These are phyloP conservation scores for Leucosticte australis DNA, from an alignment of 2,113 vertebrate species.

Conservation along the genomic window DNA sequence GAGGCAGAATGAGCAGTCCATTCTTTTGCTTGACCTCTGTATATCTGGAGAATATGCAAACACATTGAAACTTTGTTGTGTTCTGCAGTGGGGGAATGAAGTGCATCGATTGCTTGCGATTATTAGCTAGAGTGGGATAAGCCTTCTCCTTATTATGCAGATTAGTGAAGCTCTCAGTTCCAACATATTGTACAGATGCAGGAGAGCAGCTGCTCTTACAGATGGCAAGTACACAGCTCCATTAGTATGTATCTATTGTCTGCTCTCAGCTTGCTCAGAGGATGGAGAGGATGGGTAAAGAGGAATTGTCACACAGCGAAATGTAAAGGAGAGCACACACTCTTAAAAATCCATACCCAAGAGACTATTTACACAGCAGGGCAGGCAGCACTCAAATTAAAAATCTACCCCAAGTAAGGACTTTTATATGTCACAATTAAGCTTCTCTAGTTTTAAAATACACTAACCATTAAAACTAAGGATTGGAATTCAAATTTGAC, in stretches of 20 bases:
- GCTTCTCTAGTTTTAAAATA: slow-evolving; percentile 68
- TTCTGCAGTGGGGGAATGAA: slow-evolving; percentile 93
- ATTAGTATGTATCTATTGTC: slow-evolving; percentile 99
- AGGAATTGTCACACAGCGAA: slow-evolving; percentile 89
- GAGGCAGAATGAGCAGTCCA: slow-evolving; percentile 79
- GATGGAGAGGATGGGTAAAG: slow-evolving; percentile 84
- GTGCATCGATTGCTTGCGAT: slow-evolving; percentile 96
- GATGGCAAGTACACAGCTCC: slow-evolving; percentile 99
- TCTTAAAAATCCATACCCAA: slow-evolving; percentile 71
- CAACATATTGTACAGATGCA: slow-evolving; percentile 99
- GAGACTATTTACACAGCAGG: slow-evolving; percentile 81
- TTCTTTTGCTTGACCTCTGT: slow-evolving; percentile 84
- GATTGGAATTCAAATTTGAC: slow-evolving; percentile 67
- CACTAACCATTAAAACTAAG: slow-evolving; percentile 67
- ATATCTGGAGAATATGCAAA: slow-evolving; percentile 74
- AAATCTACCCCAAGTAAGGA: slow-evolving; percentile 79
- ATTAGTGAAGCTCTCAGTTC: slow-evolving; percentile 96
- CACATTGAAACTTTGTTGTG: slow-evolving; percentile 80
- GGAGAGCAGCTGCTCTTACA: slow-evolving; percentile 99
- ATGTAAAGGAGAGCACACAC: slow-evolving; percentile 65
- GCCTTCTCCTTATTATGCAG: slow-evolving; percentile 99
- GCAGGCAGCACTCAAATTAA: slow-evolving; percentile 75
- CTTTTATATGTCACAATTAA: slow-evolving; percentile 77
- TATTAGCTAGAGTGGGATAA: slow-evolving; percentile 99
- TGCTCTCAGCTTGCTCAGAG: slow-evolving; percentile 90